Conservation (phyloP, 2,888 invertebrate genomes). For the Matsumyia berberina region DNA sequence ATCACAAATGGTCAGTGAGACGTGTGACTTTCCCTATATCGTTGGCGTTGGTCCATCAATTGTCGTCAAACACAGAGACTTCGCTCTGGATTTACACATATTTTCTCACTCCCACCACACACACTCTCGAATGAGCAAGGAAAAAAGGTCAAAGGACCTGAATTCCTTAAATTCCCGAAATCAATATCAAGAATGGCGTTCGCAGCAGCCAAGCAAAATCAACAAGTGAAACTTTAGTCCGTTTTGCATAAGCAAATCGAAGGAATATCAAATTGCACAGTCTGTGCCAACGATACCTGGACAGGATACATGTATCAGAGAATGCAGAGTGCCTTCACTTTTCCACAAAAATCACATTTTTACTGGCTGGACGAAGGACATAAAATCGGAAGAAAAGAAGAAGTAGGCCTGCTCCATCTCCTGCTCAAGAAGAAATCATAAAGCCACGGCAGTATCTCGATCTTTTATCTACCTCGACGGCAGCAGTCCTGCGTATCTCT, state of each 20-base stretch:
- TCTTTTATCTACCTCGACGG: conserved; percentile 51
- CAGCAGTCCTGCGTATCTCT: conserved; percentile 3
- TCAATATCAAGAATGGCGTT: conserved; percentile 39
- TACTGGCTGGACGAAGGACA: conserved; percentile 32
- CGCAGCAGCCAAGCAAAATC: conserved; percentile 46
- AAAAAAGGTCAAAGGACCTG: conserved; percentile 60
- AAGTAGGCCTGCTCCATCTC: neutral
- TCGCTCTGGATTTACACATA: conserved; percentile 47
- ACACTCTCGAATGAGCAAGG: neutral
- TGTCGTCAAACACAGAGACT: conserved; percentile 48
- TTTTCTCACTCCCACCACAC: conserved; percentile 35
- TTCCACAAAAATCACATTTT: conserved; percentile 49
- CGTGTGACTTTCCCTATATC: conserved; percentile 45
- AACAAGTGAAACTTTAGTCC: conserved; percentile 57
- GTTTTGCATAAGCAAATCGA: conserved; percentile 14
- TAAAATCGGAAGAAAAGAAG: conserved; percentile 34
- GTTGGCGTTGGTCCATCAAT: conserved; percentile 47
- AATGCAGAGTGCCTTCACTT: neutral
- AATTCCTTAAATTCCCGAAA: conserved; percentile 52
- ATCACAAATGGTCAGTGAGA: conserved; percentile 53
- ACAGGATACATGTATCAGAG: neutral
- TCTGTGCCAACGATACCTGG: conserved; percentile 8
- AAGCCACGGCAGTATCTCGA: conserved; percentile 63
- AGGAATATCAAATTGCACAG: conserved; percentile 39
- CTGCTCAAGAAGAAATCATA: conserved; percentile 18